These are phyloP conservation scores for Enteromius anoplus DNA, from an alignment of 2,797 vertebrate species.

Conservation along the genomic window DNA sequence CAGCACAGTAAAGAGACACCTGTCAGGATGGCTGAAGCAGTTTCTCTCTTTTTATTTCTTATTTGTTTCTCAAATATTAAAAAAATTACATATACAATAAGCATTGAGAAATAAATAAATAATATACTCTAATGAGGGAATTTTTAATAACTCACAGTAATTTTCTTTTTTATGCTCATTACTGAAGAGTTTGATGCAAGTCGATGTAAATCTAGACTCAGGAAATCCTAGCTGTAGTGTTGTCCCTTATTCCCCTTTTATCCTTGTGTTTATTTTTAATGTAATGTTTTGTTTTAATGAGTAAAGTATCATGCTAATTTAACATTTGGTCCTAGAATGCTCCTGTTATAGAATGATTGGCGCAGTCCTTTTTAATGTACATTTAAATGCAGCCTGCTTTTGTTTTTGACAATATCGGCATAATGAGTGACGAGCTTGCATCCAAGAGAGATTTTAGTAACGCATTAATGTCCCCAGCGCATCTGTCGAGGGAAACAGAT, in stretches of 20 bases:
- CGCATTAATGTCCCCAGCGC: constrained; percentile 53
- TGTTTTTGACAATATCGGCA: constrained; percentile 28
- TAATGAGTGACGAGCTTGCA: constrained; percentile 41
- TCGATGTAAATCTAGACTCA: background rate
- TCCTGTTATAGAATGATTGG: constrained; percentile 8
- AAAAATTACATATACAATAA: background rate
- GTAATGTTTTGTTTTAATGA: background rate
- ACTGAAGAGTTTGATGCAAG: constrained; percentile 56
- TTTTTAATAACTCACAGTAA: constrained; percentile 5
- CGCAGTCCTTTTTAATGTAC: constrained; percentile 24
- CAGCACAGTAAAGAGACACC: constrained; percentile 28
- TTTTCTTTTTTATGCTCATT: constrained; percentile 29
- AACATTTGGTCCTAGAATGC: constrained; percentile 6
- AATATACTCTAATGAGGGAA: background rate
- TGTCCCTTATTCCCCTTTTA: background rate
- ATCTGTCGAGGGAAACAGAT: constrained; percentile 56
- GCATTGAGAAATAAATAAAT: background rate
- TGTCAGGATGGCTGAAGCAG: constrained; percentile 29
- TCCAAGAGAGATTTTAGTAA: constrained; percentile 52
- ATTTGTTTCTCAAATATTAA: background rate
- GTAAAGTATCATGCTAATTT: background rate
- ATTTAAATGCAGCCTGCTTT: constrained; percentile 37
- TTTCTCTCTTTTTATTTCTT: background rate
- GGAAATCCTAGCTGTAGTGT: background rate
- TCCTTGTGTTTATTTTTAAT: constrained; percentile 6